Conservation (phyloP, 1,140 invertebrate genomes). For the Sinella curviseta region DNA sequence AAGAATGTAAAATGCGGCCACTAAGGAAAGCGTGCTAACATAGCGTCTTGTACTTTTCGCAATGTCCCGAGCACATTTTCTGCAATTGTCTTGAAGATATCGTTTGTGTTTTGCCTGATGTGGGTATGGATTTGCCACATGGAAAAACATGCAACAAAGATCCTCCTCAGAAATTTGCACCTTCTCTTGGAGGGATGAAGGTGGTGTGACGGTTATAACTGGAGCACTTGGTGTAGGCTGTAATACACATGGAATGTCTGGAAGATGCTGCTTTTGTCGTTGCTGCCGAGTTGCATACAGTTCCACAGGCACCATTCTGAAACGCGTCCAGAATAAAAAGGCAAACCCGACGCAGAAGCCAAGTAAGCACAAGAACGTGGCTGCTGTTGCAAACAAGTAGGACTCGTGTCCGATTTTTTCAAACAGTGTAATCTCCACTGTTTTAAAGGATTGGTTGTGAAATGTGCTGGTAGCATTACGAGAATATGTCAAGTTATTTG, state of each 20-base stretch:
- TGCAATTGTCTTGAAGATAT: no score
- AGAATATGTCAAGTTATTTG: no score
- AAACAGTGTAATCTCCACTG: no score
- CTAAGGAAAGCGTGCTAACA: neutral
- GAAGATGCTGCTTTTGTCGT: no score
- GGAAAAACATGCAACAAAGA: neutral
- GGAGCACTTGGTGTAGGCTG: neutral
- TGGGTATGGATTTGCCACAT: neutral
- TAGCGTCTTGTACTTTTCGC: neutral
- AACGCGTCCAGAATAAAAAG: neutral
- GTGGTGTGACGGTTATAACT: no score
- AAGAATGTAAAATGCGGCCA: neutral
- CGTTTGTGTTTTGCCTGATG: neutral
- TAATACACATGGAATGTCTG: neutral
- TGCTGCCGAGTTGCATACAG: no score
- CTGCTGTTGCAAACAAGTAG: neutral
- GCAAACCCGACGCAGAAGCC: neutral
- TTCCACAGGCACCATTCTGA: no score
- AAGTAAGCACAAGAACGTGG: neutral
- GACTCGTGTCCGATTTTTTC: neutral
- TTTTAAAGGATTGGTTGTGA: no score
- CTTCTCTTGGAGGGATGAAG: neutral
- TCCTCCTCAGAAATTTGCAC: neutral
- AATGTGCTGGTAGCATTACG: no score
- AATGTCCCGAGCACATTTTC: neutral